phyloP scores from a whole-genome alignment of 30 jellyfish, hydroid and myxozoan genomes.

The Aurelia aurita region DNA sequence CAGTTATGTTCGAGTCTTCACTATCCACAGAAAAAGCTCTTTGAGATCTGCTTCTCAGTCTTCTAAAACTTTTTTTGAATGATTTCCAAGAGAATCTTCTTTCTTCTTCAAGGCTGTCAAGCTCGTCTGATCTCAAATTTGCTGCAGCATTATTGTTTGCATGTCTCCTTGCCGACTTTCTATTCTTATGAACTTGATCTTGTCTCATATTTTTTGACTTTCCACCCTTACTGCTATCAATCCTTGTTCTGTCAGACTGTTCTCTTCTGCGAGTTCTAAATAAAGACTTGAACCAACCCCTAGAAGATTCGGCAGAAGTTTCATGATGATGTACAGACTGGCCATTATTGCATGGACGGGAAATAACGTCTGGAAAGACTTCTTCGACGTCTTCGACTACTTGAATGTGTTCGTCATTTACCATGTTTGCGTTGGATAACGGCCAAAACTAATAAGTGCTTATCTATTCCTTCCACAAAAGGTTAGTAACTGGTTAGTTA shows the following conservation, averaged over 20 bases:
- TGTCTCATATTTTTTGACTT: too few species aligned
- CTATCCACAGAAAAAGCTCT: neutral
- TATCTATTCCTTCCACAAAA: too few species aligned
- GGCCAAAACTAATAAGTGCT: too few species aligned
- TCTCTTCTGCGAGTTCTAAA: conserved; percentile 10
- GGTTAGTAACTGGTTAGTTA: too few species aligned
- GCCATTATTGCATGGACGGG: too few species aligned
- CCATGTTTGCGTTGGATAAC: neutral
- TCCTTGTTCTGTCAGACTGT: neutral
- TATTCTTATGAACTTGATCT: neutral
- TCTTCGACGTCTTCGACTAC: neutral
- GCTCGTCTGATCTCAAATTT: too few species aligned
- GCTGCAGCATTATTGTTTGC: neutral
- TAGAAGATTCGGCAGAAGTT: too few species aligned
- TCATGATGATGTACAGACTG: too few species aligned
- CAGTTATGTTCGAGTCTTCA: conserved; percentile 36
- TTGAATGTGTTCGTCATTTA: conserved; percentile 11
- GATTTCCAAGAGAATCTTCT: conserved; percentile 50
- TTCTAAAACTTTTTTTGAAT: conserved; percentile 15
- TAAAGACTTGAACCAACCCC: too few species aligned
- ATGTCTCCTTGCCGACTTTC: conserved; percentile 8
- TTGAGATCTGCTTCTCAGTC: conserved; percentile 14
- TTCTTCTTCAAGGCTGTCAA: conserved; percentile 4
- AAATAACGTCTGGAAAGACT: too few species aligned
- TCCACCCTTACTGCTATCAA: neutral